A percentile compares a stretch with the other conserved stretches of the same genome.
Conservation (phyloP, 2,797 vertebrate species). For the Cyprinella venusta region DNA sequence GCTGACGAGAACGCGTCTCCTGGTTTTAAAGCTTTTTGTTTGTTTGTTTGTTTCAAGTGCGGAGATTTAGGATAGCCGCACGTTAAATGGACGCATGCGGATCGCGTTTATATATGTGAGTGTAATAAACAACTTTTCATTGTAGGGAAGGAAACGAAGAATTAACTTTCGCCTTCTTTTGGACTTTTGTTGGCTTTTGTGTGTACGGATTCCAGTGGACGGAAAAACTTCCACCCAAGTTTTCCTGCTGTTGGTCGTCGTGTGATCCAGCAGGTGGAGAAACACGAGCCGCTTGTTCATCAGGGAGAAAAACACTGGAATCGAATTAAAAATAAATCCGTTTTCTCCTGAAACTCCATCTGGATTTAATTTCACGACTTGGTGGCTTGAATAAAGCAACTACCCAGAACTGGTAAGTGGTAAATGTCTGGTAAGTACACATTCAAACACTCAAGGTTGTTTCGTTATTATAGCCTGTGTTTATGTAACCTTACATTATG, state of each 20-base stretch:
- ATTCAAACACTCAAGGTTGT: not conserved
- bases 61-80: constrained; percentile 27
- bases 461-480: not conserved
- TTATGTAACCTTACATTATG: no score
- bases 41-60: not conserved
- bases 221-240: constrained; percentile 45
- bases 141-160: not conserved
- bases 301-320: constrained; percentile 1
- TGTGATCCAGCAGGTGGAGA: constrained; percentile 48
- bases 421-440: not conserved
- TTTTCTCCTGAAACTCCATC: not conserved
- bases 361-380: constrained; percentile 6
- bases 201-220: not conserved
- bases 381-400: not conserved
- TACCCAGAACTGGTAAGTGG: constrained; percentile 7
- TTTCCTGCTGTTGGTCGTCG: constrained; percentile 31
- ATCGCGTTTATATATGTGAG: constrained; percentile 7
- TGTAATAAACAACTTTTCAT: not conserved
- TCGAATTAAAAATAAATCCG: not conserved
- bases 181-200: not conserved
- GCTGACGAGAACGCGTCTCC: not conserved
- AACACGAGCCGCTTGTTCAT: constrained; percentile 49
- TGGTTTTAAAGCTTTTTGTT: not conserved
- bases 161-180: not conserved
- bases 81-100: constrained; percentile 14